phyloP scores from a whole-genome alignment of 2,113 vertebrate genomes.

The Muntiacus muntjak region DNA sequence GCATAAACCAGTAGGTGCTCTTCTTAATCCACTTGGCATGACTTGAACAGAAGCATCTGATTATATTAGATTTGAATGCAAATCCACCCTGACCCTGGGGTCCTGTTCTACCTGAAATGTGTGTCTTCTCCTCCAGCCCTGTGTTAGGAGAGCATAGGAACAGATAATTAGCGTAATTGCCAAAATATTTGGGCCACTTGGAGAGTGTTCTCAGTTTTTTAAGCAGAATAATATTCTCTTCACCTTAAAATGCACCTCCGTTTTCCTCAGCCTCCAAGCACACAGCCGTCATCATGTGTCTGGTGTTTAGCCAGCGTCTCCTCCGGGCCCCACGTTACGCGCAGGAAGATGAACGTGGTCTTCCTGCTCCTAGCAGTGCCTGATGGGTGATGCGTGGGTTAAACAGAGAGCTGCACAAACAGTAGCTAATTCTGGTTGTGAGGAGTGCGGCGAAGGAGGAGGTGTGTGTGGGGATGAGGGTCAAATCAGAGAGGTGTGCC shows the following conservation, averaged over 20 bases:
- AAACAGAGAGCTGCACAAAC: background rate
- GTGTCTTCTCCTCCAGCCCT: background rate
- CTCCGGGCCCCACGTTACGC: background rate
- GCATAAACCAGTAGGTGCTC: background rate
- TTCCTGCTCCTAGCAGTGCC: background rate
- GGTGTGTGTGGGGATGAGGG: background rate
- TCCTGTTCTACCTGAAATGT: background rate
- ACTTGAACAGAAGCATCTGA: background rate
- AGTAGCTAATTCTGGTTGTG: background rate
- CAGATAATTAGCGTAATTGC: background rate
- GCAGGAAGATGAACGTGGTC: background rate
- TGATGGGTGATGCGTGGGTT: background rate
- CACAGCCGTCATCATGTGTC: background rate
- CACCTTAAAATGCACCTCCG: background rate
- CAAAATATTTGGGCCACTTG: background rate
- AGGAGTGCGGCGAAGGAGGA: background rate
- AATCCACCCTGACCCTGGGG: background rate
- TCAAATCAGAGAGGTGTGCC: background rate
- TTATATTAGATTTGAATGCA: background rate
- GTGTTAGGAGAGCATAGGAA: background rate
- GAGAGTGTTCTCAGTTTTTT: background rate
- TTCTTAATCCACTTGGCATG: background rate
- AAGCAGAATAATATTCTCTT: background rate
- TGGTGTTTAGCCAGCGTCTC: background rate
- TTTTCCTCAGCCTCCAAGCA: background rate